phyloP scores from a whole-genome alignment of 2,797 vertebrate species.

The Vespertilio murinus region DNA sequence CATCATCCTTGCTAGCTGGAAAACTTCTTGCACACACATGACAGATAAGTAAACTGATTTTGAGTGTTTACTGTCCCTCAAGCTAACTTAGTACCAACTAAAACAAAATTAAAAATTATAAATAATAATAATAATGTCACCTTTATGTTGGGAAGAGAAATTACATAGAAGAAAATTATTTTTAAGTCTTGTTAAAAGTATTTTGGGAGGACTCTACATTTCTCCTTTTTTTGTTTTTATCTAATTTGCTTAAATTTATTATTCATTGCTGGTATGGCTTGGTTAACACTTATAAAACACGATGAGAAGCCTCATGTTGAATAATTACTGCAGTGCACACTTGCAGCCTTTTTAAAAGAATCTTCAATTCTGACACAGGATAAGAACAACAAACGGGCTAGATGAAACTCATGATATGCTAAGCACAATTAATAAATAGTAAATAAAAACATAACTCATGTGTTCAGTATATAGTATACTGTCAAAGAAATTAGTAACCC shows the following conservation, averaged over 20 bases:
- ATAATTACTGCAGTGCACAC: neutral
- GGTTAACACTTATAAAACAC: neutral
- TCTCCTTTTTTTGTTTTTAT: neutral
- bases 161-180: neutral
- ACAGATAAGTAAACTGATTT: neutral
- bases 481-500: neutral
- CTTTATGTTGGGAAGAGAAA: neutral
- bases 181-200: neutral
- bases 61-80: neutral
- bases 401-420: neutral
- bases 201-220: neutral
- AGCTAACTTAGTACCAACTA: neutral
- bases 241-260: slow-evolving; percentile 5
- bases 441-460: too few relatives aligned
- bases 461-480: neutral
- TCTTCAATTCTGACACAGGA: neutral
- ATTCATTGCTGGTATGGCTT: neutral
- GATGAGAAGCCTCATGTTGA: neutral
- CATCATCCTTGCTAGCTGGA: neutral
- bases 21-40: neutral
- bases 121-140: neutral
- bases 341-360: slow-evolving; percentile 1
- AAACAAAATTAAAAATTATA: slow-evolving; percentile 18
- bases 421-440: slow-evolving; percentile 14
- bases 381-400: neutral